Base-by-base conservation (phyloP, 2,113 vertebrate genomes). In the Arothron firmamentum region DNA sequence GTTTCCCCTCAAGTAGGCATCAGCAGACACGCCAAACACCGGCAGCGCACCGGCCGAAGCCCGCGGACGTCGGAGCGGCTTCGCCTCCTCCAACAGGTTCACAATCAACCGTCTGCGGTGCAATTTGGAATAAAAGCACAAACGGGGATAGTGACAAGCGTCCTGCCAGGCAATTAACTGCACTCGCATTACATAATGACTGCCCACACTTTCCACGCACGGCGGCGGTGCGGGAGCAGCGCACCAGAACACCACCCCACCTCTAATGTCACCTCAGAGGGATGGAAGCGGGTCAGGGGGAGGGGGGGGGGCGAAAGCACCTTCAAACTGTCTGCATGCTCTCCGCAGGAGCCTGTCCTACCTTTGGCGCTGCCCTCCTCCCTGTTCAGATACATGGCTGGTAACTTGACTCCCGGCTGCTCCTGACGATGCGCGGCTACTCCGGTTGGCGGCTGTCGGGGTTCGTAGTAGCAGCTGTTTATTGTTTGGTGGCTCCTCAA, bases 341-440 rank as follows among this genome's bases (percentile, higher is more conserved):
- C 34, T 38, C 34, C n/a, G 43, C 53, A 45, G 60, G 56, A 72
- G 67, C 79, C 74, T 70, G 62, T 12, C 73, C 88, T 86, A 92
- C 91, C 91, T 92, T 90, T 91, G 86, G 85, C 83, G 52, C 67
- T 83, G 82, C 88, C 86, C 82, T 90, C 90, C 76, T 90, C 89
- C 81, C 90, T 85, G 88, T 91, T 92, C 74, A 92, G 86, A 92
- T 92, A 90, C 91, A 92, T 92, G 89, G 86, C 88, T 90, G 71
- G 78, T 18, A 38, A 74, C 73, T 86, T 86, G 76, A 78, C 81
- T 81, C 69, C 62, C 15, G 72, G 73, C 16, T 79, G 74, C 55
- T 67, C 67, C 71, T 63, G 42, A 12, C 55, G 38, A 21, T 56
- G 45, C 45, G 15, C 45, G 45, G 34, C 34, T 38, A 12, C 34